phyloP scores from a whole-genome alignment of 2,797 vertebrate genomes.

The Mico argentatus region DNA sequence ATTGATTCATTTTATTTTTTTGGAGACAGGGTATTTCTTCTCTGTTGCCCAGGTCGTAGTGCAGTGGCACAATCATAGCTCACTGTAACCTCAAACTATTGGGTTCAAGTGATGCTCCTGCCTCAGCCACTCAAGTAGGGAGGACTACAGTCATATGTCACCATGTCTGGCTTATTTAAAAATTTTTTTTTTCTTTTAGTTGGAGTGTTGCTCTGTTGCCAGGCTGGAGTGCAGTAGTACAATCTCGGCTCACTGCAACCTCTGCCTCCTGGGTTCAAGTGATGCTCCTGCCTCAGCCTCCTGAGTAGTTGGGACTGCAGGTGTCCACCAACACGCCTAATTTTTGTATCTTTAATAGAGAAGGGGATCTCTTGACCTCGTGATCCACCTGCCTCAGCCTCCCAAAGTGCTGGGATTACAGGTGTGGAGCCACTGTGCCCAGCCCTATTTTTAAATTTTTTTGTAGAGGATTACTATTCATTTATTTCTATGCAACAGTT shows the following conservation, averaged over 20 bases:
- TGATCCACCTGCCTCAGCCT: too few relatives aligned
- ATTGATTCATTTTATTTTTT: not conserved
- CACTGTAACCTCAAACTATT: not conserved
- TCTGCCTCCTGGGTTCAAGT: too few relatives aligned
- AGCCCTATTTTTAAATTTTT: not conserved
- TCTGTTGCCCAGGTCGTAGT: not conserved
- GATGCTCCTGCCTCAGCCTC: too few relatives aligned
- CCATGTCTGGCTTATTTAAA: not conserved
- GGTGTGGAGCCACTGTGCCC: too few relatives aligned
- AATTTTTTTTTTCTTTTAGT: not conserved
- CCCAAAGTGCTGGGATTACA: too few relatives aligned
- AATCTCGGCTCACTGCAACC: too few relatives aligned
- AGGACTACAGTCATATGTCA: not conserved
- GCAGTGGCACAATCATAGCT: not conserved
- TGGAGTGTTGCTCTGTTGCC: too few relatives aligned
- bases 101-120: not conserved
- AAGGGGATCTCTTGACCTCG: too few relatives aligned
- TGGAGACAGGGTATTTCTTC: not conserved
- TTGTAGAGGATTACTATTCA: not conserved
- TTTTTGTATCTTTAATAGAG: too few relatives aligned
- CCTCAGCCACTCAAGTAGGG: not conserved
- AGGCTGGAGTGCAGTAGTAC: too few relatives aligned
- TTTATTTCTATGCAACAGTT: not conserved
- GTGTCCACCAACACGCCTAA: too few relatives aligned
- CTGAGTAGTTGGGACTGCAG: too few relatives aligned